Evolutionary conservation across 2,797 vertebrate species (phyloP).

Genomic region (Anguilla megastoma): DNA sequence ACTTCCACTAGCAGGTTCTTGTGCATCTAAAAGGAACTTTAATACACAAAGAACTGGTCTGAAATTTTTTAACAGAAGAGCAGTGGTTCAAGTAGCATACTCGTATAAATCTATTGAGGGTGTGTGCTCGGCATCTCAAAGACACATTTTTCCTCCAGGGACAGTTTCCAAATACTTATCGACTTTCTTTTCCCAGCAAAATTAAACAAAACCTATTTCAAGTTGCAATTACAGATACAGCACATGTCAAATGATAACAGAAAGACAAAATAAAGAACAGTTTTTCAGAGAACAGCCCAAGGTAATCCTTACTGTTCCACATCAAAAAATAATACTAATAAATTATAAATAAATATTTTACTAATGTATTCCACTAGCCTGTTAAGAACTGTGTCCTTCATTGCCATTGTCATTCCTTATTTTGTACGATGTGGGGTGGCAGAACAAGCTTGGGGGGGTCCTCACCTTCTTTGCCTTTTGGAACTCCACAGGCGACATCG

Average conservation of each 20-base stretch:
- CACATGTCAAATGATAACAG: neutral
- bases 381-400: too few relatives aligned
- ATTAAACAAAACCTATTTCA: constrained; percentile 18
- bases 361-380: neutral
- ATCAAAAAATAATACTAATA: neutral
- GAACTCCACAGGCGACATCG: too few relatives aligned
- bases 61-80: neutral
- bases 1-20: neutral
- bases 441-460: too few relatives aligned
- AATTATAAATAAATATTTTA: too few relatives aligned
- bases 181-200: constrained; percentile 23
- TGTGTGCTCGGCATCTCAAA: neutral
- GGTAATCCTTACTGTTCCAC: neutral
- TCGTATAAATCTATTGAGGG: neutral
- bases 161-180: constrained; percentile 35
- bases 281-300: neutral
- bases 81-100: neutral
- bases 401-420: too few relatives aligned
- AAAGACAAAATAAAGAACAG: neutral
- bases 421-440: too few relatives aligned
- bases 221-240: neutral
- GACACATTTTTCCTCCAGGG: neutral
- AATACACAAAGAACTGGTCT: neutral
- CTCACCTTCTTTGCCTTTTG: too few relatives aligned
- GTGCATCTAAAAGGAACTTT: neutral